A percentile compares a stretch with the other conserved stretches of the same genome.
These are phyloP conservation scores for Rhynchomys soricoides DNA, from an alignment of 2,113 vertebrate species.

Conservation along the genomic window DNA sequence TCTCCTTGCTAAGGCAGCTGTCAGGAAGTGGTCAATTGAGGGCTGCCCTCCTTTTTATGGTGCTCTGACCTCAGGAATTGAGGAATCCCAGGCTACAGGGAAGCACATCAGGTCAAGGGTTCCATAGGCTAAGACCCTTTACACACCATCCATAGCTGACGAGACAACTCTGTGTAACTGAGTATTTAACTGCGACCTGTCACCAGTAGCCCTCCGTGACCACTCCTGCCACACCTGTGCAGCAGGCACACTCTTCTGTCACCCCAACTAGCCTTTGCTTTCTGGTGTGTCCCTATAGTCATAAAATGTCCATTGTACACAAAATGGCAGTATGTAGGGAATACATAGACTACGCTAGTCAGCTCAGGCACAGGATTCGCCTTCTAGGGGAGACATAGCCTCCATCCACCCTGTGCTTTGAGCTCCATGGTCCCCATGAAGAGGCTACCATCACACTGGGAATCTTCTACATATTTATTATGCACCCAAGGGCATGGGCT, in stretches of 20 bases:
- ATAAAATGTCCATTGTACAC: background rate
- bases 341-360: background rate
- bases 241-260: background rate
- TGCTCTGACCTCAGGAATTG: background rate
- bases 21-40: background rate
- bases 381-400: background rate
- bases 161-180: background rate
- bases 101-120: background rate
- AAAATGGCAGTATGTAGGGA: background rate
- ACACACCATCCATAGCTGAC: background rate
- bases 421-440: background rate
- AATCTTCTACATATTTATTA: background rate
- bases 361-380: background rate
- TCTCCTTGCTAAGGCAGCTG: constrained; percentile 10
- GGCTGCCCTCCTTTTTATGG: background rate
- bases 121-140: background rate
- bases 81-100: background rate
- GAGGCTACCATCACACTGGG: background rate
- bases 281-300: background rate
- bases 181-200: background rate
- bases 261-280: background rate
- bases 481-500: background rate
- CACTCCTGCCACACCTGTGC: background rate
- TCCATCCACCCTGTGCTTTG: background rate
- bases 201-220: background rate